These are phyloP conservation scores for Naja naja DNA, from an alignment of 2,113 vertebrate genomes.

Conservation along the genomic window DNA sequence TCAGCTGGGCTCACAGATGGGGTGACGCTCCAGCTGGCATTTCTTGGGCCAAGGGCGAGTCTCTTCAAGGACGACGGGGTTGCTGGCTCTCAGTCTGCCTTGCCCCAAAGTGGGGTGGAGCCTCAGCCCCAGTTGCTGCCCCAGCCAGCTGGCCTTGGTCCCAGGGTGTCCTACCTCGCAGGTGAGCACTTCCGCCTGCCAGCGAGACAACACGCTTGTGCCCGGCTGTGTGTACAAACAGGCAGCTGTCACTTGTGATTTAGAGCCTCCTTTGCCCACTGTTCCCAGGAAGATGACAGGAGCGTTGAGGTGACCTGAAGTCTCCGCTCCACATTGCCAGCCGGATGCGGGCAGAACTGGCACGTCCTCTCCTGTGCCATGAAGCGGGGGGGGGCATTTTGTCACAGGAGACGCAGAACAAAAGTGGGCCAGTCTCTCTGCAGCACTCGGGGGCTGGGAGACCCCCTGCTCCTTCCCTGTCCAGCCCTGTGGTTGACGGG, in stretches of 20 bases:
- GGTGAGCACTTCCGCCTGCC: not conserved
- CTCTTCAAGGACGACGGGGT: not conserved
- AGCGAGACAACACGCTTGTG: too few species aligned
- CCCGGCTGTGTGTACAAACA: not conserved
- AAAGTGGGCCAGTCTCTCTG: not conserved
- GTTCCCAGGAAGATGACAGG: not conserved
- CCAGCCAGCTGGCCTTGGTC: not conserved
- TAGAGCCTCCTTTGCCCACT: not conserved
- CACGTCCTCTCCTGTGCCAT: not conserved
- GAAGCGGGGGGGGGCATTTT: too few species aligned
- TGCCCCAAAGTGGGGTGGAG: not conserved
- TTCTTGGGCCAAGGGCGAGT: not conserved
- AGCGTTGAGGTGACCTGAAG: not conserved
- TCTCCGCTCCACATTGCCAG: not conserved
- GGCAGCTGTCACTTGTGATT: not conserved
- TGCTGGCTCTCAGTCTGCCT: not conserved
- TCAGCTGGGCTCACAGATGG: not conserved
- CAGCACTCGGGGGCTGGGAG: too few species aligned
- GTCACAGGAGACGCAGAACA: accelerated
- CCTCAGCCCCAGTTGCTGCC: not conserved
- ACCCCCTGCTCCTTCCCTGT: accelerated
- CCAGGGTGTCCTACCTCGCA: not conserved
- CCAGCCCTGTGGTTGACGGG: not conserved
- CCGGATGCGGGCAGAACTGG: not conserved
- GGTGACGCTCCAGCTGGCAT: too few species aligned